These are phyloP conservation scores for Clistopyga incitator DNA, from an alignment of 2,888 invertebrate genomes.

Conservation along the genomic window DNA sequence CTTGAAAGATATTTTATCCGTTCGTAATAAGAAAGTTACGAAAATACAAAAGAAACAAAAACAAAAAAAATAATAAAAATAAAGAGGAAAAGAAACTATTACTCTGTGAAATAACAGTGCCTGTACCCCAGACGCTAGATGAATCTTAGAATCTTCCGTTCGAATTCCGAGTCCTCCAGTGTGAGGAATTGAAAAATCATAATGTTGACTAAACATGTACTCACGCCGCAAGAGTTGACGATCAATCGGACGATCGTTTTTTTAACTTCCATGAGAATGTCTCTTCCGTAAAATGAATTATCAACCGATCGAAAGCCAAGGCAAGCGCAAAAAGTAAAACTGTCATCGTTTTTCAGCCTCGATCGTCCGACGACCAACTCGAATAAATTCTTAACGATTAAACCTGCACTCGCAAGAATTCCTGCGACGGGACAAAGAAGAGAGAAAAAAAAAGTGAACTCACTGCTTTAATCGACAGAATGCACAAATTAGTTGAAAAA, in stretches of 20 bases:
- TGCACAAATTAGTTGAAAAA: conserved; percentile 46
- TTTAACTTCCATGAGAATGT: conserved; percentile 61
- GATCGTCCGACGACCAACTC: neutral
- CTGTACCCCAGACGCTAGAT: conserved; percentile 80
- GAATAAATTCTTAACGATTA: conserved; percentile 11
- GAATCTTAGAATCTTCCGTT: conserved; percentile 70
- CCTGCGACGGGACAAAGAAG: neutral
- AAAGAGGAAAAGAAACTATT: conserved; percentile 72
- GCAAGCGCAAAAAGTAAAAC: too few species aligned
- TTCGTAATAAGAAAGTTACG: conserved; percentile 32
- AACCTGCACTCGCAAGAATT: neutral
- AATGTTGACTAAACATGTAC: conserved; percentile 37
- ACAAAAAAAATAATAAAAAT: conserved; percentile 52
- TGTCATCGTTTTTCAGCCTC: neutral
- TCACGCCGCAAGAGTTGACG: conserved; percentile 32
- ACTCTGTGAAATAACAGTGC: conserved; percentile 82
- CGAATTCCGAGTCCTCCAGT: conserved; percentile 46
- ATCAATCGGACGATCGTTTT: conserved; percentile 31
- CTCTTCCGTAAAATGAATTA: conserved; percentile 53
- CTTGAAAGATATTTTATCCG: conserved; percentile 38
- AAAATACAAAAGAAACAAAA: conserved; percentile 28
- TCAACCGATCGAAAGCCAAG: conserved; percentile 26
- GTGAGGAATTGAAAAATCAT: conserved; percentile 44
- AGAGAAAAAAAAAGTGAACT: conserved; percentile 24
- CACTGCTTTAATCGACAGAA: conserved; percentile 35